Percentiles rank a stretch among this genome's conserved stretches.
Conservation (phyloP, 2,113 vertebrate species). For the Aleadryas rufinucha region DNA sequence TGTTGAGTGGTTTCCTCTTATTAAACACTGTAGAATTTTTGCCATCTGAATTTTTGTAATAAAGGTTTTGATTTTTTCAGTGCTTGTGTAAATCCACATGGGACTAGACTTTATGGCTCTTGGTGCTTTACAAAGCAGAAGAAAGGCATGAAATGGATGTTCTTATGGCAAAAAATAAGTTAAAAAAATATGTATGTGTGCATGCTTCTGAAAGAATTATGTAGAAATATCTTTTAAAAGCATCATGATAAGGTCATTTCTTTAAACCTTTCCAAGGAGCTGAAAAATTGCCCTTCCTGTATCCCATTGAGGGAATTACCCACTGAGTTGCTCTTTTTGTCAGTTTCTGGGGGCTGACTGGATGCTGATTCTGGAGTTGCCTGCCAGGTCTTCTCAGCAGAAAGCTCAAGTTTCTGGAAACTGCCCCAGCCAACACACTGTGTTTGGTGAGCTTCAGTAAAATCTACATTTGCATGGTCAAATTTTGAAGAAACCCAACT, state of each 20-base stretch:
- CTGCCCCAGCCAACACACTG: conserved; percentile 47
- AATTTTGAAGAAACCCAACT: background rate
- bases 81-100: background rate
- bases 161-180: background rate
- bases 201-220: background rate
- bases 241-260: background rate
- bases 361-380: background rate
- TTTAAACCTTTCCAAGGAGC: conserved; percentile 34
- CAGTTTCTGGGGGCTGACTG: conserved; percentile 30
- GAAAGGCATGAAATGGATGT: background rate
- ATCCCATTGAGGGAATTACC: conserved; percentile 45
- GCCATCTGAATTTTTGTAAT: background rate
- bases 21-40: background rate
- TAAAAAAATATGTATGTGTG: background rate
- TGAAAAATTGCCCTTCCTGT: conserved; percentile 50
- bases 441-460: conserved; percentile 17
- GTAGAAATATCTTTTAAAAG: conserved; percentile 1
- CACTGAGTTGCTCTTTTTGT: conserved; percentile 46
- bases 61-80: background rate
- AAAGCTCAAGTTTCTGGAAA: conserved; percentile 54
- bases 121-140: background rate
- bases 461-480: background rate
- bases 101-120: background rate
- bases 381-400: conserved; percentile 46
- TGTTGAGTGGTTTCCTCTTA: background rate